phyloP scores from a whole-genome alignment of 2,888 invertebrate species.

The Tenthredo scrophulariae region DNA sequence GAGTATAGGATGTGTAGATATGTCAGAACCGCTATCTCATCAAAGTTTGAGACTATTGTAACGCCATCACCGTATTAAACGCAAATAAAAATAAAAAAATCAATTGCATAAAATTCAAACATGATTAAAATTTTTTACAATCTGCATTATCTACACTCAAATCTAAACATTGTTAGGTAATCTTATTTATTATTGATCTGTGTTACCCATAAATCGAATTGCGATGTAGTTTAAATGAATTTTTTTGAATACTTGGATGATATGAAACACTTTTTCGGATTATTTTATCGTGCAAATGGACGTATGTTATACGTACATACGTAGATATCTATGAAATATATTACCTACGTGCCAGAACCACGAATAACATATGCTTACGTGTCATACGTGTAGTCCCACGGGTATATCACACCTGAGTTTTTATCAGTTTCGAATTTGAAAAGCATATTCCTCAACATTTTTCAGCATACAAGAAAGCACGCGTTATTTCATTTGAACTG shows the following conservation, averaged over 20 bases:
- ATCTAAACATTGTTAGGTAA: no score
- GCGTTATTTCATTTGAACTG: background rate
- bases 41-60: background rate
- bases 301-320: background rate
- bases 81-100: background rate
- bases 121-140: no score
- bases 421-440: conserved; percentile 2
- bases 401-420: background rate
- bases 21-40: background rate
- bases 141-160: no score
- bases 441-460: background rate
- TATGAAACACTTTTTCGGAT: background rate
- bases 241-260: no score
- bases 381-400: background rate
- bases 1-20: background rate
- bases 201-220: no score
- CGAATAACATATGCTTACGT: background rate
- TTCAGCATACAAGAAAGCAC: background rate
- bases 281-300: background rate
- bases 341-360: conserved; percentile 3
- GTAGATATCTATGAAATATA: background rate
- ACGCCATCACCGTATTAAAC: background rate
- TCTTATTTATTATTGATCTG: no score
- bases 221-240: no score
- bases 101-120: no score